Evolutionary conservation across 2,797 vertebrate species (phyloP).

Genomic region (Eutrigla gurnardus): DNA sequence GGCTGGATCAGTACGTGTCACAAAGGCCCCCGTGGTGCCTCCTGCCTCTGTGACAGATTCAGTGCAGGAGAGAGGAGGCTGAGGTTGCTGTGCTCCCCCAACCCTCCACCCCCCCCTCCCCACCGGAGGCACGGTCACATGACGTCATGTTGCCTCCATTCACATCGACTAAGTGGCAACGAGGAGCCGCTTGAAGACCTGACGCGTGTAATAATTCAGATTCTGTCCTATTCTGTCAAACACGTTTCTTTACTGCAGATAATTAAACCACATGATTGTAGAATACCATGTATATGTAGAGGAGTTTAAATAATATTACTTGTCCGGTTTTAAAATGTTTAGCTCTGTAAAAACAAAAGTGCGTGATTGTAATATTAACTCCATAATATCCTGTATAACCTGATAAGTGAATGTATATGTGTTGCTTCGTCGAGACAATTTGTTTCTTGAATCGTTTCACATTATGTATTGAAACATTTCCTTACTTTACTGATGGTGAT

Average conservation of each 20-base stretch:
- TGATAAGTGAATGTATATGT: no score
- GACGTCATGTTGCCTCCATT: slow-evolving; percentile 74
- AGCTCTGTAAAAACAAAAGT: neutral
- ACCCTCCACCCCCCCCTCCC: slow-evolving; percentile 80
- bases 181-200: slow-evolving; percentile 17
- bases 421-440: neutral
- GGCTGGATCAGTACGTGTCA: slow-evolving; percentile 49
- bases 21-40: slow-evolving; percentile 64
- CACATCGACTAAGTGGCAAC: slow-evolving; percentile 38
- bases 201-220: neutral
- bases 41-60: slow-evolving; percentile 71
- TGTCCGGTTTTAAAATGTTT: neutral
- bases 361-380: neutral
- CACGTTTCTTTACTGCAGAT: neutral
- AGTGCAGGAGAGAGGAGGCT: slow-evolving; percentile 71
- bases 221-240: neutral
- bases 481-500: no score
- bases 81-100: slow-evolving; percentile 73
- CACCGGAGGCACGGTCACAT: slow-evolving; percentile 73
- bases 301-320: neutral
- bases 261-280: neutral
- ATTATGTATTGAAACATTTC: neutral
- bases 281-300: neutral
- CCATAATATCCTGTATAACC: neutral
- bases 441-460: neutral